Conservation (phyloP, 1,140 invertebrate genomes). For the Leptonema lineaticorne region DNA sequence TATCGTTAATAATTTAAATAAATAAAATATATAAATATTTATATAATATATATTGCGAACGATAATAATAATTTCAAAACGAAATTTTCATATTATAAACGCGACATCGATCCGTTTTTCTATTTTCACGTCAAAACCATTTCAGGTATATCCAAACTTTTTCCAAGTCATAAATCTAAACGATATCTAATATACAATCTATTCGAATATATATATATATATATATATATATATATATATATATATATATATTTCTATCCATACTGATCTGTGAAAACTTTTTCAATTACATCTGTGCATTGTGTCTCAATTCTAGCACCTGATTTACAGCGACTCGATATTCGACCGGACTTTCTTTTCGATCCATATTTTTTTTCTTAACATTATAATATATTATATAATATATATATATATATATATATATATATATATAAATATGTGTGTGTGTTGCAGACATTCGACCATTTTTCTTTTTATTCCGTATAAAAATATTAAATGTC, state of each 20-base stretch:
- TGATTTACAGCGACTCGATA: slow-evolving; percentile 17
- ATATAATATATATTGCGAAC: too few relatives aligned
- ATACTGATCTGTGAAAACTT: neutral
- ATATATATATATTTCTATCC: too few relatives aligned
- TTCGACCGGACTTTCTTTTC: neutral
- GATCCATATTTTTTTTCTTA: neutral
- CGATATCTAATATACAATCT: neutral
- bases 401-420: too few relatives aligned
- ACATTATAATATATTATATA: neutral
- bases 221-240: neutral
- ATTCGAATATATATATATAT: too few relatives aligned
- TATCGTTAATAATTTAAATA: too few relatives aligned
- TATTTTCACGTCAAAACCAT: neutral
- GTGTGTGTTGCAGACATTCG: too few relatives aligned
- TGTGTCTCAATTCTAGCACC: slow-evolving; percentile 7
- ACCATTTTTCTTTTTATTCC: neutral
- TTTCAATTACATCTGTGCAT: slow-evolving; percentile 12
- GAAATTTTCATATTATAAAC: too few relatives aligned
- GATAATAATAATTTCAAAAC: too few relatives aligned
- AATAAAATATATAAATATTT: too few relatives aligned
- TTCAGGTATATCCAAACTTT: neutral
- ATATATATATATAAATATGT: too few relatives aligned
- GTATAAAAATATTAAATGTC: slow-evolving; percentile 22
- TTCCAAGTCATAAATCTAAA: neutral
- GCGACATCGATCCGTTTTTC: neutral